Percentiles rank a stretch among this genome's conserved stretches.
Conservation (phyloP, 2,888 invertebrate species). For the Lagria hirta region DNA sequence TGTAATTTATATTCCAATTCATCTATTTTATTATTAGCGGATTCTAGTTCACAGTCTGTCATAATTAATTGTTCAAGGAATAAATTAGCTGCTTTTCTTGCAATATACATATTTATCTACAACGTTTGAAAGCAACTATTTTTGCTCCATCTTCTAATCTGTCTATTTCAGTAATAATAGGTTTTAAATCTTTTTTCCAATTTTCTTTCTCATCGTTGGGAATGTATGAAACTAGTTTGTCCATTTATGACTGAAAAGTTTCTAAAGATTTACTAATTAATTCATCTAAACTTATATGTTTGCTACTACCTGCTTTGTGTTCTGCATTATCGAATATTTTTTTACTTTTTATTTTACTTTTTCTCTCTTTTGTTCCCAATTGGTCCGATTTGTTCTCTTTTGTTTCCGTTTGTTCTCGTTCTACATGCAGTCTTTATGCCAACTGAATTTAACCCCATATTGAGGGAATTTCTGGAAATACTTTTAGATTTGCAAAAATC, state of each 20-base stretch:
- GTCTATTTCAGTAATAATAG: constrained; percentile 20
- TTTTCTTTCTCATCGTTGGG: constrained; percentile 12
- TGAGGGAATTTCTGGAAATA: constrained; percentile 2
- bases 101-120: constrained; percentile 8
- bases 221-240: constrained; percentile 15
- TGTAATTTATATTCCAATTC: too few species aligned
- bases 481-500: constrained; percentile 4
- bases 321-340: constrained; percentile 4
- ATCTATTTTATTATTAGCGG: too few species aligned
- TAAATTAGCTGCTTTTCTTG: constrained; percentile 15
- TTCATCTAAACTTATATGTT: constrained; percentile 19
- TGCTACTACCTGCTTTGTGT: constrained; percentile 13
- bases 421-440: constrained; percentile 1
- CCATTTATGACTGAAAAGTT: constrained; percentile 17
- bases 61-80: constrained; percentile 9
- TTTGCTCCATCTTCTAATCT: constrained; percentile 19
- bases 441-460: constrained; percentile 1
- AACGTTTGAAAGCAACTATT: constrained; percentile 18
- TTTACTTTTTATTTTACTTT: constrained; percentile 16
- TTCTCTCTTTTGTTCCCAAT: constrained; percentile 13
- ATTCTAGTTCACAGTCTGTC: constrained; percentile 1
- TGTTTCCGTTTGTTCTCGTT: constrained; percentile 3
- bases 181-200: constrained; percentile 20
- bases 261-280: constrained; percentile 18
- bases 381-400: constrained; percentile 9